Percentiles rank a stretch among this genome's conserved stretches.
Evolutionary conservation across 2,113 vertebrate species (phyloP).

Genomic region (Nibea albiflora): DNA sequence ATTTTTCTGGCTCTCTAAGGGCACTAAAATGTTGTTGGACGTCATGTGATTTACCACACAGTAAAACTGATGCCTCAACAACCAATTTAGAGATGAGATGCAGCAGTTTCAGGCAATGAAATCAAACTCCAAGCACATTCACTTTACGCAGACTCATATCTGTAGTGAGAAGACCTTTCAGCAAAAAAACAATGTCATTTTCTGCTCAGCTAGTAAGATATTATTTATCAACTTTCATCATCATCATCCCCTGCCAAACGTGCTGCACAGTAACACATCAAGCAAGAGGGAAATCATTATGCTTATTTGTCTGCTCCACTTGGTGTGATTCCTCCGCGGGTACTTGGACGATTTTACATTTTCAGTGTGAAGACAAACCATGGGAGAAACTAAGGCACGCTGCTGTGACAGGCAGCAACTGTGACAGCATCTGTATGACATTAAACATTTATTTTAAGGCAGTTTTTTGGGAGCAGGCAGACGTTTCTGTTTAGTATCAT

Average conservation of each 20-base stretch:
- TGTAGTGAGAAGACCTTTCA: neutral
- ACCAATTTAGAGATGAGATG: neutral
- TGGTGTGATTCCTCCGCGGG: neutral
- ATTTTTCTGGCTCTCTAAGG: too few species aligned
- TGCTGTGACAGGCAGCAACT: neutral
- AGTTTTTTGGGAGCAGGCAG: neutral
- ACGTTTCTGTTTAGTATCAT: neutral
- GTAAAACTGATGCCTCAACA: too few species aligned
- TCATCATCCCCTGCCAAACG: conserved; percentile 3
- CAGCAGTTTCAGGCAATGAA: neutral
- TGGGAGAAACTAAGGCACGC: neutral
- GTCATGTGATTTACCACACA: too few species aligned
- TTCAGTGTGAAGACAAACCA: conserved; percentile 9
- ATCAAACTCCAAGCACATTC: neutral
- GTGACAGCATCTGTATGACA: neutral
- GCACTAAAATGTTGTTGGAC: too few species aligned
- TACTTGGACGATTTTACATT: neutral
- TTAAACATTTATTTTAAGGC: conserved; percentile 4
- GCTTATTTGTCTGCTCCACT: neutral
- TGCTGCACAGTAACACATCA: neutral
- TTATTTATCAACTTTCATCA: conserved; percentile 1
- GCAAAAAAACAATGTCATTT: neutral
- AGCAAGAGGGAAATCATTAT: neutral
- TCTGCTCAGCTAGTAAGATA: neutral
- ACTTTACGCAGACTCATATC: neutral